These are phyloP conservation scores for Anneissia japonica DNA, from an alignment of 35 echinoderm and acorn worm genomes.

Conservation along the genomic window DNA sequence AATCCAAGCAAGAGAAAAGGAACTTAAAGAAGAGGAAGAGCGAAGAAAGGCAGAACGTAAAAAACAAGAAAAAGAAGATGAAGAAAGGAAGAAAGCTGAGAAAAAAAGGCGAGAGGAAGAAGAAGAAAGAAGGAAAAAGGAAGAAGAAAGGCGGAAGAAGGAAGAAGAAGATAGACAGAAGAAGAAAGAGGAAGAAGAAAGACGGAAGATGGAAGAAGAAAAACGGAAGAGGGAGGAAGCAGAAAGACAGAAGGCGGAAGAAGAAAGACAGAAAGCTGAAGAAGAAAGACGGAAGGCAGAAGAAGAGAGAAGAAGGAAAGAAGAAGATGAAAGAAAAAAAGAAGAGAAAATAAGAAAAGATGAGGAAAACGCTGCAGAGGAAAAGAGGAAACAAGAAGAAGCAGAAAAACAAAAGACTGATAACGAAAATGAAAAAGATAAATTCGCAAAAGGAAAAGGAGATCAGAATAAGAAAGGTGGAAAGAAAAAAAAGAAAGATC, in stretches of 20 bases:
- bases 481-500: background rate
- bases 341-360: slow-evolving; percentile 18
- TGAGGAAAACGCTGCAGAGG: slow-evolving; percentile 32
- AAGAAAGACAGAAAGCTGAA: background rate
- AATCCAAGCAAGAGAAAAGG: slow-evolving; percentile 15
- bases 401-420: slow-evolving; percentile 17
- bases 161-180: slow-evolving; percentile 8
- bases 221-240: background rate
- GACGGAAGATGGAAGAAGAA: slow-evolving; percentile 6
- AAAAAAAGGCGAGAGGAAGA: slow-evolving; percentile 41
- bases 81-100: slow-evolving; percentile 18
- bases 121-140: slow-evolving; percentile 12
- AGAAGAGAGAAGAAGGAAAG: slow-evolving; percentile 23
- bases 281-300: background rate
- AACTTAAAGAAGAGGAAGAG: slow-evolving; percentile 38
- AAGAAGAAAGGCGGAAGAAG: slow-evolving; percentile 23
- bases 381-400: slow-evolving; percentile 21
- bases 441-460: slow-evolving; percentile 6
- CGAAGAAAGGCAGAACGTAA: slow-evolving; percentile 17
- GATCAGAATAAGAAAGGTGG: slow-evolving; percentile 30
- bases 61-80: slow-evolving; percentile 29
- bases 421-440: slow-evolving; percentile 2
- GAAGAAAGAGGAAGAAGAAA: background rate
- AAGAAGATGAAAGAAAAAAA: background rate
- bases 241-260: slow-evolving; percentile 10